Evolutionary conservation across 2,888 invertebrate genomes (phyloP).

Genomic region (Cetonia aurata): DNA sequence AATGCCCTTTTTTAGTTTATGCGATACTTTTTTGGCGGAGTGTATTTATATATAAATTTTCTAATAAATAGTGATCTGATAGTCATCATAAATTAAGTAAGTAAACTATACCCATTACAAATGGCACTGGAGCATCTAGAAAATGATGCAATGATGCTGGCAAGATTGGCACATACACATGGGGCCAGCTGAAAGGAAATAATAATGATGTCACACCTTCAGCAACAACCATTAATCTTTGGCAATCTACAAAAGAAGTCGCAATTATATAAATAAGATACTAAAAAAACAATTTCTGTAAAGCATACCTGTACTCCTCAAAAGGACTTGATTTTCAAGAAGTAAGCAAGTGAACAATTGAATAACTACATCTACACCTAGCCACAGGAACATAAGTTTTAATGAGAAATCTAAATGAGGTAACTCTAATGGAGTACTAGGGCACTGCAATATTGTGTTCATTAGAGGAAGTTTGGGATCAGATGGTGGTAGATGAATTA

Average conservation of each 20-base stretch:
- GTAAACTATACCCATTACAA: conserved; percentile 89
- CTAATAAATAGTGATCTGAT: neutral
- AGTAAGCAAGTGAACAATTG: conserved; percentile 95
- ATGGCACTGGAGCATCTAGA: conserved; percentile 98
- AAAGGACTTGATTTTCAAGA: conserved; percentile 95
- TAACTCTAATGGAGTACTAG: conserved; percentile 84
- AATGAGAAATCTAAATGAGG: conserved; percentile 95
- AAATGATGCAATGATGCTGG: conserved; percentile 96
- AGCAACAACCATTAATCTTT: conserved; percentile 95
- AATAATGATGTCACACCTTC: conserved; percentile 92
- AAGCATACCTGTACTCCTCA: conserved; percentile 86
- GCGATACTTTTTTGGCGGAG: no score
- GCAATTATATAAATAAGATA: conserved; percentile 15
- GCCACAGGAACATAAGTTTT: conserved; percentile 86
- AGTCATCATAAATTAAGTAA: neutral
- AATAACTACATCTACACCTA: conserved; percentile 93
- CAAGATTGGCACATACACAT: conserved; percentile 98
- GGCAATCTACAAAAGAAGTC: conserved; percentile 78
- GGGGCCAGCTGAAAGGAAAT: conserved; percentile 98
- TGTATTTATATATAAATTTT: no score
- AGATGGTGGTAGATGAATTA: conserved; percentile 78
- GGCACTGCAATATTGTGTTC: conserved; percentile 80
- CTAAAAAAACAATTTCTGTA: conserved; percentile 5
- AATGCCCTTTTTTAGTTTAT: no score
- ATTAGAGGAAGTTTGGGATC: conserved; percentile 78